Conservation (phyloP, 2,113 vertebrate species). For the Paramisgurnus dabryanus region DNA sequence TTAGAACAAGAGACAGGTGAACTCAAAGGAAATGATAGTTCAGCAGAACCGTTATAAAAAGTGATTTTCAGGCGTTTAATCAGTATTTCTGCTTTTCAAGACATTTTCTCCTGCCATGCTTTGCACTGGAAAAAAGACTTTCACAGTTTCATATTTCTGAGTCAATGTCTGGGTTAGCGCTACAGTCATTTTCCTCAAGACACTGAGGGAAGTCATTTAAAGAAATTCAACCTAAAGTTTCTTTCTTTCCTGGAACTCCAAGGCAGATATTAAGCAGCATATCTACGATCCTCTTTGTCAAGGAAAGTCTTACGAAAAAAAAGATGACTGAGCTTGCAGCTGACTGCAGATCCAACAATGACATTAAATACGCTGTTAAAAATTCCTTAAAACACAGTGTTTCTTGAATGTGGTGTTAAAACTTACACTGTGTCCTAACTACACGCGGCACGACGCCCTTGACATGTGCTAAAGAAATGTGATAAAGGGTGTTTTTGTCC, state of each 20-base stretch:
- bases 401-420: too few relatives aligned
- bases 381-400: too few relatives aligned
- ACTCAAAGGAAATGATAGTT: conserved; percentile 17
- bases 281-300: background rate
- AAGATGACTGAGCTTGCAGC: background rate
- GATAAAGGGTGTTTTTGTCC: too few relatives aligned
- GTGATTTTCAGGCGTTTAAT: conserved; percentile 39
- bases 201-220: background rate
- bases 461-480: too few relatives aligned
- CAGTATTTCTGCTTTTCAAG: conserved; percentile 24
- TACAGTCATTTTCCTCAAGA: background rate
- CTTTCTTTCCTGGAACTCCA: background rate
- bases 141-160: conserved; percentile 9
- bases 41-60: conserved; percentile 25
- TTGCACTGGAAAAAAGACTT: conserved; percentile 1
- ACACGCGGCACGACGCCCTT: too few relatives aligned
- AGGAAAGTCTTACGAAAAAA: background rate
- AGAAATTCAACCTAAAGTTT: background rate
- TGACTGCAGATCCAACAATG: background rate
- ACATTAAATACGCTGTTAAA: background rate
- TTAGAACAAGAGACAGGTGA: conserved; percentile 17
- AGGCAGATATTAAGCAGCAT: background rate
- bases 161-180: conserved; percentile 1
- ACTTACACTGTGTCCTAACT: too few relatives aligned
- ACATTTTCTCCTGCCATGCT: conserved; percentile 8